Evolutionary conservation across 2,888 invertebrate genomes (phyloP), one percentile per base, ranked within the genome.

Genomic region (Poecilobothrus nobilitatus): DNA sequence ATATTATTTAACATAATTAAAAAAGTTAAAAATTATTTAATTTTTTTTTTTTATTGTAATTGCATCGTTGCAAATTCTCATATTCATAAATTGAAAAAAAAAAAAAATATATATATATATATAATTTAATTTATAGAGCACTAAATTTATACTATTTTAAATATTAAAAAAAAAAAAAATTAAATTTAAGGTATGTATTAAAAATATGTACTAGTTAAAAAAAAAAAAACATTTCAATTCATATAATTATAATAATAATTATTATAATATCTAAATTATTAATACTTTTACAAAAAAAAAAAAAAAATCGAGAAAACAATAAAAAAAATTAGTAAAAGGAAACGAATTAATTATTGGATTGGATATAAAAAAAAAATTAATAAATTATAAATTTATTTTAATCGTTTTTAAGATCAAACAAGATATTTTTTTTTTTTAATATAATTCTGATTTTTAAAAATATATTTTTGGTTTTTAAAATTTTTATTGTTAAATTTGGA

Each of bases 121-220:
- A 37, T 5, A 37, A 37, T 37, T 37, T 53, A 53, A 53, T 53
- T 53, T 53, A 53, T 53, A 53, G 53, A 53, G 53, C 53, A 53
- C 53, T 53, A 53, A 53, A 53, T 53, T 53, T 53, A 53, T 53
- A 53, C 53, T 53, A 53, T 53, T 53, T 53, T 53, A 53, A 53
- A 53, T 53, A 53, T 53, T 15, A 27, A 27, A 27, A 27, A 27
- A 27, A 27, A 27, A 27, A 27, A 27, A 53, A 53, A 18, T 53
- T 53, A 53, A 53, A 18, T 6, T 53, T 53, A 53, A 53, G 53
- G 53, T 53, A 53, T 53, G 53, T 53, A 53, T 53, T 53, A 18
- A 53, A 53, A 53, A 53, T 53, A 53, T 53, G 15, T 53, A 53
- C 53, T 53, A 53, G 53, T 53, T 53, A 53, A 53, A 53, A 53